Conservation (phyloP, 1,140 invertebrate genomes). For the Bacillus rossius region DNA sequence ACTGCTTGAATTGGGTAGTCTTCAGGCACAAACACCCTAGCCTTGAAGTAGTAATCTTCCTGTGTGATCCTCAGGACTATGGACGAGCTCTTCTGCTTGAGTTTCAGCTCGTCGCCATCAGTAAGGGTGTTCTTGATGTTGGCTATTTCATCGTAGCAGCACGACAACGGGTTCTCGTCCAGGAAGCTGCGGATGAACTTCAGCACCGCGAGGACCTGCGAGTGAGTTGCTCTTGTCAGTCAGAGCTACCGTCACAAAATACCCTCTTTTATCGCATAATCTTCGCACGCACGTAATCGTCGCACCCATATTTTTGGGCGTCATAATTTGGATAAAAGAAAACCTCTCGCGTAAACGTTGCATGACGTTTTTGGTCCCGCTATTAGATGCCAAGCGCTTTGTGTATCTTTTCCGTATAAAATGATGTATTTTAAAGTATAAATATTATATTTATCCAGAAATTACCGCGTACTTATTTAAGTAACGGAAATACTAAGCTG, state of each 20-base stretch:
- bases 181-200: slow-evolving; percentile 62
- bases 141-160: slow-evolving; percentile 68
- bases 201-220: slow-evolving; percentile 48
- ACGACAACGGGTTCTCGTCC: slow-evolving; percentile 63
- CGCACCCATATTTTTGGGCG: no score
- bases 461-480: no score
- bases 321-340: no score
- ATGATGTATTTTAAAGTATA: no score
- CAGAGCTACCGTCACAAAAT: neutral
- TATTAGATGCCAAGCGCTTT: no score
- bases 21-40: slow-evolving; percentile 55
- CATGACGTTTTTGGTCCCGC: no score
- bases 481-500: no score
- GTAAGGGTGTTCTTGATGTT: slow-evolving; percentile 50
- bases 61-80: slow-evolving; percentile 54
- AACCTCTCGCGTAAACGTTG: no score
- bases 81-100: slow-evolving; percentile 61
- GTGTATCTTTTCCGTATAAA: no score
- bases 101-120: slow-evolving; percentile 52
- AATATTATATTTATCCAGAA: no score
- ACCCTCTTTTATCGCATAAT: no score
- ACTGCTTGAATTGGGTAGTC: slow-evolving; percentile 56
- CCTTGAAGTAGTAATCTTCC: slow-evolving; percentile 53
- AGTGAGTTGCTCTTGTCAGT: neutral
- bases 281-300: no score